These are phyloP conservation scores for Octomys mimax DNA, from an alignment of 2,797 vertebrate genomes.

Conservation along the genomic window DNA sequence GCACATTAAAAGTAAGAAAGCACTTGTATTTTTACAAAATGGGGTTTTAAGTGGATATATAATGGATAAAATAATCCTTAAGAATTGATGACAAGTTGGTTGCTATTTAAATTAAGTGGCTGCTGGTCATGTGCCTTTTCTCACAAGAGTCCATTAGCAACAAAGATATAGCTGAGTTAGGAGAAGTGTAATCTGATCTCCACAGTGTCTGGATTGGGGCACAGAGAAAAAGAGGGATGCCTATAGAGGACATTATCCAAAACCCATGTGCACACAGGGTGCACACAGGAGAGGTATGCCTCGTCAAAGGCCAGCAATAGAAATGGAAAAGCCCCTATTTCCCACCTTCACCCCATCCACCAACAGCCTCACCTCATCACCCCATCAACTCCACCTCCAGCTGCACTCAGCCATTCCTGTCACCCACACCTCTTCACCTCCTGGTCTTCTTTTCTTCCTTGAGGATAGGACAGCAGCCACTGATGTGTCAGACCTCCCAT, in stretches of 20 bases:
- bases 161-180: not conserved
- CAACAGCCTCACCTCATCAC: fast-evolving
- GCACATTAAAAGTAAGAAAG: not conserved
- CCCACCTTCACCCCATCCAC: too few species aligned
- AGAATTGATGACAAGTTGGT: not conserved
- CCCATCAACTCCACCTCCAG: not conserved
- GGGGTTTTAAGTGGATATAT: not conserved
- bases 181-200: not conserved
- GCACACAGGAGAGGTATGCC: not conserved
- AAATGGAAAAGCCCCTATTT: not conserved
- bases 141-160: not conserved
- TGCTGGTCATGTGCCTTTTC: not conserved
- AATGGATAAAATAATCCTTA: conserved; percentile 35
- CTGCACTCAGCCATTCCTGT: too few species aligned
- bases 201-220: not conserved
- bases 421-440: not conserved
- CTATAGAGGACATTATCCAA: not conserved
- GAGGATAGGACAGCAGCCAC: not conserved
- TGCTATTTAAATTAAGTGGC: not conserved
- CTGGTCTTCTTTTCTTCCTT: not conserved
- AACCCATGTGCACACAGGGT: not conserved
- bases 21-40: not conserved
- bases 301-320: not conserved
- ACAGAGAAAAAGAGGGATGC: conserved; percentile 47
- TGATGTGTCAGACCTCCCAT: not conserved